These are phyloP conservation scores for Oscheius myriophilus DNA, from an alignment of 2,888 invertebrate genomes.

Conservation along the genomic window DNA sequence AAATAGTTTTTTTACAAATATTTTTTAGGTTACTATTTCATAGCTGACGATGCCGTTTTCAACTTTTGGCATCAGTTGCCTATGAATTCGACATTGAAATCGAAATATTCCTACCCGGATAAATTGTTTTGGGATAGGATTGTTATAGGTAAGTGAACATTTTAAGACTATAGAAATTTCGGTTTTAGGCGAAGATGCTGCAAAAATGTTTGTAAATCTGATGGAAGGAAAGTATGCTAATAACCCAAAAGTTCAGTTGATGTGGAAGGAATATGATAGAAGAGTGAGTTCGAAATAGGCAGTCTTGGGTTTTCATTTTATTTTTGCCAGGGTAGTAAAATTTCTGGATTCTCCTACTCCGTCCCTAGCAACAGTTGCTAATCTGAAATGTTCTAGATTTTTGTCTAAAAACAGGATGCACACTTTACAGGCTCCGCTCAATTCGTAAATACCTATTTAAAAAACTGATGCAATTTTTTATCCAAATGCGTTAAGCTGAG, in stretches of 20 bases:
- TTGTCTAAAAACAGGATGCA: too few species aligned
- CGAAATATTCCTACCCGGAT: background rate
- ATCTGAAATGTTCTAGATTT: too few species aligned
- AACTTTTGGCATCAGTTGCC: constrained; percentile 22
- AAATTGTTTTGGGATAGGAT: too few species aligned
- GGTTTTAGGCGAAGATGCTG: background rate
- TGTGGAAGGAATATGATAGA: constrained; percentile 11
- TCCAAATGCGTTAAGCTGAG: too few species aligned
- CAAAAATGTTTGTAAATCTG: background rate
- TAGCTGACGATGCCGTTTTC: constrained; percentile 26
- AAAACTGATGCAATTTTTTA: too few species aligned
- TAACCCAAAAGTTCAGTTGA: background rate
- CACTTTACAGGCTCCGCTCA: too few species aligned
- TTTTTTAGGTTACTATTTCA: constrained; percentile 26
- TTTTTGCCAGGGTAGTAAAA: too few species aligned
- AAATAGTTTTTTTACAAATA: background rate
- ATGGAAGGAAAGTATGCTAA: constrained; percentile 17
- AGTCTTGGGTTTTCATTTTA: too few species aligned
- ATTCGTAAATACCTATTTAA: too few species aligned
- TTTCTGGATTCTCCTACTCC: too few species aligned
- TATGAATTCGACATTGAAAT: background rate
- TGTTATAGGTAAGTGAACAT: too few species aligned
- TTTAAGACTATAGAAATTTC: background rate
- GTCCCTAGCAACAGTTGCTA: too few species aligned
- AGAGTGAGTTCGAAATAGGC: constrained; percentile 10